phyloP scores from a whole-genome alignment of 2,113 vertebrate species.

The Drymodes brunneopygia region DNA sequence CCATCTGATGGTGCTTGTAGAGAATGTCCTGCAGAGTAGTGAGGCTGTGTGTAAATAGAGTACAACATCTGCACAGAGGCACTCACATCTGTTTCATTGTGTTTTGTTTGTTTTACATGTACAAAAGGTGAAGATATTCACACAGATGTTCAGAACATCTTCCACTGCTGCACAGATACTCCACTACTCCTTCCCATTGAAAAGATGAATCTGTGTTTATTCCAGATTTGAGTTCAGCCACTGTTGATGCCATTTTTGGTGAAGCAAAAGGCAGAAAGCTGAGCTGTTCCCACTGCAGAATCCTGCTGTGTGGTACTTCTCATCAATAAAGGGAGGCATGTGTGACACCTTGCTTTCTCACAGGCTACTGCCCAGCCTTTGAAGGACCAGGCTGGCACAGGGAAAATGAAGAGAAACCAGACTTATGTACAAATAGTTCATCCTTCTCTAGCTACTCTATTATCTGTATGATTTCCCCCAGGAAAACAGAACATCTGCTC shows the following conservation, averaged over 20 bases:
- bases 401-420: not conserved
- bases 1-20: not conserved
- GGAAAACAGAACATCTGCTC: constrained; percentile 9
- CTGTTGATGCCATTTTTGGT: not conserved
- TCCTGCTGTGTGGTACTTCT: not conserved
- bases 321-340: not conserved
- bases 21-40: not conserved
- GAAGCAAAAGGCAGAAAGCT: not conserved
- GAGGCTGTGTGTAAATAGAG: not conserved
- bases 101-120: not conserved
- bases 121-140: not conserved
- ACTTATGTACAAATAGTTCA: not conserved
- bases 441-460: not conserved
- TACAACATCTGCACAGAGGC: not conserved
- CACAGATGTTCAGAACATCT: not conserved
- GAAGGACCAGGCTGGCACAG: not conserved
- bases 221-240: not conserved
- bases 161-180: not conserved
- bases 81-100: not conserved
- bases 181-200: not conserved
- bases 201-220: not conserved
- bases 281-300: not conserved
- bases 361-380: not conserved
- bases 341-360: not conserved
- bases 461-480: not conserved